Conservation (phyloP, 2,888 invertebrate species). For the Phalera bucephala region DNA sequence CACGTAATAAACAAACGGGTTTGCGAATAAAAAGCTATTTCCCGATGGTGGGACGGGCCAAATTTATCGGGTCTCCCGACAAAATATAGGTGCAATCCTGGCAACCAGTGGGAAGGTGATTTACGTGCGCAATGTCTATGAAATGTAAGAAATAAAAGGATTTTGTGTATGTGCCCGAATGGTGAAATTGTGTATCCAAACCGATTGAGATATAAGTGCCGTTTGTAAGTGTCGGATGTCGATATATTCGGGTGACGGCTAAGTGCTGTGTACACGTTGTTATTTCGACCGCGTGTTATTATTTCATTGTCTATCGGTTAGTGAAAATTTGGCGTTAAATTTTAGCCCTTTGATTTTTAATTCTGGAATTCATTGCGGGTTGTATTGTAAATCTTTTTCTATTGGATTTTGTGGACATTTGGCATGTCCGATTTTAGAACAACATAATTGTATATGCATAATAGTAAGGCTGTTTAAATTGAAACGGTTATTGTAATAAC, state of each 20-base stretch:
- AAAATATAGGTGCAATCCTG: constrained; percentile 64
- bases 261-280: too few relatives aligned
- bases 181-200: constrained; percentile 27
- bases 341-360: too few relatives aligned
- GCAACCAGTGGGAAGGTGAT: constrained; percentile 51
- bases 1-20: constrained; percentile 59
- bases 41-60: constrained; percentile 50
- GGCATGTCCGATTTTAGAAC: too few relatives aligned
- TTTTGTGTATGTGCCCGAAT: constrained; percentile 39
- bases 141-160: constrained; percentile 58
- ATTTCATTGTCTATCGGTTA: too few relatives aligned
- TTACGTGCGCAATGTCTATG: constrained; percentile 55
- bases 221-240: constrained; percentile 29
- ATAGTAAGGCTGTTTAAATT: too few relatives aligned
- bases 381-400: too few relatives aligned
- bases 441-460: too few relatives aligned
- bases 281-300: too few relatives aligned
- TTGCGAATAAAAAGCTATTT: constrained; percentile 67
- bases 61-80: constrained; percentile 66
- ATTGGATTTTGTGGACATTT: too few relatives aligned
- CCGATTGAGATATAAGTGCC: constrained; percentile 32
- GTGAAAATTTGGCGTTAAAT: too few relatives aligned
- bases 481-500: too few relatives aligned
- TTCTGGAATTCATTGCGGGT: too few relatives aligned
- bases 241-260: constrained; percentile 20